These are phyloP conservation scores for Chelonus formosanus DNA, from an alignment of 2,888 invertebrate species.

Conservation along the genomic window DNA sequence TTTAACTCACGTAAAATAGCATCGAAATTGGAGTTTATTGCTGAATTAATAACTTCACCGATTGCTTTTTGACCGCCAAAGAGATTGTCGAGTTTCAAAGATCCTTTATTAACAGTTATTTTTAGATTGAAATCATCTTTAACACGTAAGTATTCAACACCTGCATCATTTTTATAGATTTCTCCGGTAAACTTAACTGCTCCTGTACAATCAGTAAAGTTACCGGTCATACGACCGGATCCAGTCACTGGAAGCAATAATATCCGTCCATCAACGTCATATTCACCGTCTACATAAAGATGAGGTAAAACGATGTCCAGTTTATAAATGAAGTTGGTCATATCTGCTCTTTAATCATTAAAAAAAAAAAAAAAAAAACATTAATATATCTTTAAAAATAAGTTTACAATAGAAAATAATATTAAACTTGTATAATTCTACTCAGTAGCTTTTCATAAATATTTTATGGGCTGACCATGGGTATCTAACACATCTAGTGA, in stretches of 20 bases:
- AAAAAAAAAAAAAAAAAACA: slow-evolving; percentile 13
- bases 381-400: background rate
- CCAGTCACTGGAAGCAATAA: slow-evolving; percentile 70
- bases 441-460: background rate
- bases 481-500: background rate
- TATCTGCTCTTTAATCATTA: slow-evolving; percentile 66
- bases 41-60: slow-evolving; percentile 70
- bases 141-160: slow-evolving; percentile 68
- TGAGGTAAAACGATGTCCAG: slow-evolving; percentile 68
- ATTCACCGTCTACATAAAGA: slow-evolving; percentile 69
- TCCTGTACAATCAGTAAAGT: slow-evolving; percentile 69
- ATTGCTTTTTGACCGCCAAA: slow-evolving; percentile 71
- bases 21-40: slow-evolving; percentile 71
- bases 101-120: slow-evolving; percentile 68
- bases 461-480: too few relatives aligned
- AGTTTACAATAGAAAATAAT: background rate
- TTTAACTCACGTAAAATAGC: slow-evolving; percentile 69
- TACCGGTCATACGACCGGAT: slow-evolving; percentile 70
- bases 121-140: slow-evolving; percentile 67
- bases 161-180: slow-evolving; percentile 56
- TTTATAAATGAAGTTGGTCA: slow-evolving; percentile 66
- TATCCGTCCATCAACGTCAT: slow-evolving; percentile 69
- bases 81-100: slow-evolving; percentile 69
- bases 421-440: background rate
- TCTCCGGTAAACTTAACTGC: slow-evolving; percentile 64